phyloP scores from a whole-genome alignment of 2,888 invertebrate genomes.

The Tachina grossa region DNA sequence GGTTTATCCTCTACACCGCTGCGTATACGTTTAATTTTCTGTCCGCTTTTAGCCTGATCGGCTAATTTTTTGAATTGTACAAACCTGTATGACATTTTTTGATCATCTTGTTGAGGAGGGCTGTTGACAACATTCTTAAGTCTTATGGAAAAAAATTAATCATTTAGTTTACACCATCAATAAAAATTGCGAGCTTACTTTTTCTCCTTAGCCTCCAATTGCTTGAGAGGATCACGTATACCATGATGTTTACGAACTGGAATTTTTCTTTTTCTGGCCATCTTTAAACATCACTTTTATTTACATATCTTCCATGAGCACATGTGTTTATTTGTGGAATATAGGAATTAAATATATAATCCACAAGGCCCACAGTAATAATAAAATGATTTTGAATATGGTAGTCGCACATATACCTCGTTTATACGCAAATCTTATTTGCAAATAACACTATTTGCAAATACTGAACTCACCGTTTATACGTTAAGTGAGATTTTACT shows the following conservation, averaged over 20 bases:
- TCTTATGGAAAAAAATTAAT: conserved; percentile 81
- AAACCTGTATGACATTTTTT: conserved; percentile 89
- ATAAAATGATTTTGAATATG: no score
- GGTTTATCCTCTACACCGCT: conserved; percentile 80
- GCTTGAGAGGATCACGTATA: conserved; percentile 89
- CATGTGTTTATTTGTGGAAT: conserved; percentile 47
- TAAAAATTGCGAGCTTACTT: conserved; percentile 83
- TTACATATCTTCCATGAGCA: neutral
- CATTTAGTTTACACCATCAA: neutral
- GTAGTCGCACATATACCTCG: no score
- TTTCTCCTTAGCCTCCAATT: conserved; percentile 83
- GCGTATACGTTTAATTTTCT: conserved; percentile 77
- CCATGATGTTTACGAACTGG: conserved; percentile 91
- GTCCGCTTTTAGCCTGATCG: conserved; percentile 82
- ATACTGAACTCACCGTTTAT: no score
- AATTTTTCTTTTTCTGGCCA: conserved; percentile 86
- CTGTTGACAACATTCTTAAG: conserved; percentile 89
- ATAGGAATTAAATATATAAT: neutral
- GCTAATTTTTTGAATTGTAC: conserved; percentile 86
- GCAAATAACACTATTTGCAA: no score
- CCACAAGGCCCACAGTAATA: neutral
- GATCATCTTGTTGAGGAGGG: conserved; percentile 88
- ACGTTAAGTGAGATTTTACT: no score
- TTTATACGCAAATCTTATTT: no score
- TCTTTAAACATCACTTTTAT: conserved; percentile 71